These are phyloP conservation scores for Poicephalus gulielmi DNA, from an alignment of 2,113 vertebrate genomes.

Conservation along the genomic window DNA sequence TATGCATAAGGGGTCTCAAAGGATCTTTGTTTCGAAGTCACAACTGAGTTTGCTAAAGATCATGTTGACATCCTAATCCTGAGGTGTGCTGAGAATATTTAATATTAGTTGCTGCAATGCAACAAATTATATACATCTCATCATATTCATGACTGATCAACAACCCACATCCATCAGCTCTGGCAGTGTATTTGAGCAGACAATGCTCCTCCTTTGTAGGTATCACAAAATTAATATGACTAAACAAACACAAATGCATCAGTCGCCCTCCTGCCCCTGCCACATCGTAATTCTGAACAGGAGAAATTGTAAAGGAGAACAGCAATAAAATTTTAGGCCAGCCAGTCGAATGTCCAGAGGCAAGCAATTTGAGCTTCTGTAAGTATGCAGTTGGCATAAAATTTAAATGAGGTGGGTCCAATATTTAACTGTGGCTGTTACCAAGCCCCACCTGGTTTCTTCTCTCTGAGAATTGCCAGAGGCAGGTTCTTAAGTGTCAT, in stretches of 20 bases:
- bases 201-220: neutral
- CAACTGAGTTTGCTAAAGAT: neutral
- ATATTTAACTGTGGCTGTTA: neutral
- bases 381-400: neutral
- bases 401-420: neutral
- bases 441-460: accelerated
- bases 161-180: neutral
- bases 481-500: neutral
- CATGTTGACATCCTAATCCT: neutral
- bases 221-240: neutral
- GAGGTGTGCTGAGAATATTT: neutral
- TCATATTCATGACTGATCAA: neutral
- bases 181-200: neutral
- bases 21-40: neutral
- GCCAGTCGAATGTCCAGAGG: neutral
- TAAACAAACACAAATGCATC: neutral
- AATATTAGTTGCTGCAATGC: neutral
- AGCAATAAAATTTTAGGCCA: neutral
- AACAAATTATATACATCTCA: neutral
- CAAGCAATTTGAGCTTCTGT: neutral
- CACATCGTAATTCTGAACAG: neutral
- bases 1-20: neutral
- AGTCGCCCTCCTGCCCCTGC: neutral
- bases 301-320: neutral
- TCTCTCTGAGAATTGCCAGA: neutral